Evolutionary conservation across 1,140 invertebrate genomes (phyloP).

Genomic region (Drosophila ironensis): DNA sequence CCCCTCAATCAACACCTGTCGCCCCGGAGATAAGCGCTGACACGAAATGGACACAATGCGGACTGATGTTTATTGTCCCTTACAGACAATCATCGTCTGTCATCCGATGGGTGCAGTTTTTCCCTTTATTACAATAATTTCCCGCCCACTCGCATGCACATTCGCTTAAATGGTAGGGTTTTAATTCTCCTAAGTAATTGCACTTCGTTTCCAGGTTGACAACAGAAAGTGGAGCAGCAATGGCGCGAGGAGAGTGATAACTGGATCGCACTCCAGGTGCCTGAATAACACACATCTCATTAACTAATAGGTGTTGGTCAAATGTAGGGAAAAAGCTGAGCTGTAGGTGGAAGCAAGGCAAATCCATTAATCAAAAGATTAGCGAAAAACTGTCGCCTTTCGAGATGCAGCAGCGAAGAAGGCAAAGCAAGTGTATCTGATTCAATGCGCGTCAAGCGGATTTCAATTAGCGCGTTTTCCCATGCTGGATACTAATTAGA

Average conservation of each 20-base stretch:
- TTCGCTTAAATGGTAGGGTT: slow-evolving; percentile 11
- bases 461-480: slow-evolving; percentile 55
- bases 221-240: slow-evolving; percentile 14
- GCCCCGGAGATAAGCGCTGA: not conserved
- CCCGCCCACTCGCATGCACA: slow-evolving; percentile 20
- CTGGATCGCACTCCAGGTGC: slow-evolving; percentile 6
- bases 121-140: slow-evolving; percentile 22
- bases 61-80: slow-evolving; percentile 33
- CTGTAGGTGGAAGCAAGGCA: too few relatives aligned
- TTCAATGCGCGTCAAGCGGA: slow-evolving; percentile 34
- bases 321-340: too few relatives aligned
- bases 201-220: slow-evolving; percentile 36
- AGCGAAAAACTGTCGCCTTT: not conserved
- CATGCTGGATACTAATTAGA: slow-evolving; percentile 61
- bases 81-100: slow-evolving; percentile 37
- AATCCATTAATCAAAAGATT: slow-evolving; percentile 3
- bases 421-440: not conserved
- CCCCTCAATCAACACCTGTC: slow-evolving; percentile 32
- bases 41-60: slow-evolving; percentile 19
- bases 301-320: not conserved
- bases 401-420: too few relatives aligned
- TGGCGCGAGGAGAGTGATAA: slow-evolving; percentile 24
- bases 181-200: slow-evolving; percentile 72
- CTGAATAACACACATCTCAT: slow-evolving; percentile 14
- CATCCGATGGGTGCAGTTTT: slow-evolving; percentile 40